These are phyloP conservation scores for Cephus rjabovi DNA, from an alignment of 2,888 invertebrate genomes.

Conservation along the genomic window DNA sequence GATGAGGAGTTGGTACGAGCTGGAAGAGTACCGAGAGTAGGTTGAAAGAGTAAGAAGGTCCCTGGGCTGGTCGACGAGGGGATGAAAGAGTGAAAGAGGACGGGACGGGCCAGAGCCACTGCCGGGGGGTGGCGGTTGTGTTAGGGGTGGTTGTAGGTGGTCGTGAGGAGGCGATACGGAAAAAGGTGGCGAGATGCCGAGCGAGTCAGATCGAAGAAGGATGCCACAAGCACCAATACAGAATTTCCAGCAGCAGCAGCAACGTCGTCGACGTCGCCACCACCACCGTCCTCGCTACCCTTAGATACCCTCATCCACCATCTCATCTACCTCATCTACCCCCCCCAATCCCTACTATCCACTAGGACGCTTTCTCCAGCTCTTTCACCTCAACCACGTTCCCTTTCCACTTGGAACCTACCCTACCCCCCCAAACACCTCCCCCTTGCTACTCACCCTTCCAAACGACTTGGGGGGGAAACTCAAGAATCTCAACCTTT, in stretches of 20 bases:
- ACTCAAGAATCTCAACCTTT: conserved; percentile 60
- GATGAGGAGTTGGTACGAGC: not conserved
- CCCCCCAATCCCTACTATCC: not conserved
- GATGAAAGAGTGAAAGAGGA: conserved; percentile 15
- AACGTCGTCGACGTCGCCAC: not conserved
- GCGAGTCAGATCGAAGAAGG: not conserved
- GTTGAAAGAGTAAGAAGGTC: conserved; percentile 25
- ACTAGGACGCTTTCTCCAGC: not conserved
- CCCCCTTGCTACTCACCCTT: not conserved
- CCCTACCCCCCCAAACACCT: too few species aligned
- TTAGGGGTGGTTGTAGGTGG: not conserved
- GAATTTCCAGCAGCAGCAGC: conserved; percentile 9
- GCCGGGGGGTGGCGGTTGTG: not conserved
- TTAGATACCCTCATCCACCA: not conserved
- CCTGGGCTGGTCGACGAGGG: not conserved
- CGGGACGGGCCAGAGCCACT: conserved; percentile 32
- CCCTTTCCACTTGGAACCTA: not conserved
- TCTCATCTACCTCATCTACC: not conserved
- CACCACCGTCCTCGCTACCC: not conserved
- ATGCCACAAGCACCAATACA: conserved; percentile 30
- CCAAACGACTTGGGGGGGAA: conserved; percentile 30
- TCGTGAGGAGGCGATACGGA: not conserved
- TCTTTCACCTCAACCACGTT: not conserved
- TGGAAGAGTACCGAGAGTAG: not conserved
- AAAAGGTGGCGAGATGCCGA: not conserved